Base-by-base conservation (phyloP, 2,888 invertebrate genomes). In the Leucoptera coffeella region DNA sequence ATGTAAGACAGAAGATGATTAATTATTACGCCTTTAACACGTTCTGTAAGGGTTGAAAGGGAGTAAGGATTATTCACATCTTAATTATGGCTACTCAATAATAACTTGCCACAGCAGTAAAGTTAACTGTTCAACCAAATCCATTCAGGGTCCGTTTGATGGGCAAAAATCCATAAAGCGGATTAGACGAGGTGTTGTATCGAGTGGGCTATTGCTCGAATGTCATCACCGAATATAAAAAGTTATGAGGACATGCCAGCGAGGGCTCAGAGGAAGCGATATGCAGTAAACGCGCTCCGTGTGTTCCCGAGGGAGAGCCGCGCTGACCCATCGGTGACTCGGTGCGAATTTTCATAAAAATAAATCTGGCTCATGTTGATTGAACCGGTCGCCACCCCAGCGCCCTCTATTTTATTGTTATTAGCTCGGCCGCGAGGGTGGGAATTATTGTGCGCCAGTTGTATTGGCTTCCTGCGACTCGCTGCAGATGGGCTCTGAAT, bases 291-390 rank as follows among this genome's bases (percentile, higher is more conserved):
- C 62, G 64, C 64, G 65, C 61, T 69, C 65, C 64, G 65, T 60
- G 55, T 47, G 62, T 62, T 62, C 64, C 60, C 65, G 52, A 51
- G 64, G 62, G 65, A 57, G 56, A 57, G 48, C 50, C 52, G 54
- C 45, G 50, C 56, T 64, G 67, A 65, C 65, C 69, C 69, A 53
- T 49, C 50, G 57, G 17, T 9, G 58, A 56, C 58, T 69, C 67
- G 67, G 69, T 69, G 65, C 69, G 67, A 69, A 69, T 69, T 65
- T 69, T 69, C 69, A 69, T 69, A 69, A 69, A 69, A 69, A 69
- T 69, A 69, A 69, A 69, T 69, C 69, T 58, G 67, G 54, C 50
- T 55, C 50, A 48, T 56, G 60, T 59, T 69, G 69, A 69, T 69
- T 69, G 69, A 69, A 69, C 67, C 65, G 62, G 64, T 65, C 65